These are phyloP conservation scores for Pterocles orientalis DNA, from an alignment of 2,113 vertebrate genomes.

Conservation along the genomic window DNA sequence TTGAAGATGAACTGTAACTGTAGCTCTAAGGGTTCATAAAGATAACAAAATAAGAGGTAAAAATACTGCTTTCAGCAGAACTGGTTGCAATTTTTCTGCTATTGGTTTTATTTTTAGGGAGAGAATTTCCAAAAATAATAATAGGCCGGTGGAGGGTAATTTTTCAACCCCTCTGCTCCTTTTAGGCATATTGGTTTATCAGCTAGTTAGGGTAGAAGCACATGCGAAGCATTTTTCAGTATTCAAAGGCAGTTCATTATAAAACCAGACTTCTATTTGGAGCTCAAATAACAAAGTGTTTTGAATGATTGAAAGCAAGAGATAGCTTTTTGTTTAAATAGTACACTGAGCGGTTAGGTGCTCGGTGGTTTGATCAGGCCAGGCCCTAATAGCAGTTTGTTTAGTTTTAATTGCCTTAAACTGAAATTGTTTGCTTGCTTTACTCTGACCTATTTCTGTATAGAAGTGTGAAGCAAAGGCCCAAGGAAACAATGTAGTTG, in stretches of 20 bases:
- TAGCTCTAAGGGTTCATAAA: not conserved
- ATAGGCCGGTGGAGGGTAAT: not conserved
- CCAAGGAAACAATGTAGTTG: not conserved
- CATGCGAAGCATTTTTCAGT: not conserved
- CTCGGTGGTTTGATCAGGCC: not conserved
- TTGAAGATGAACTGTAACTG: not conserved
- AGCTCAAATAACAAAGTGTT: not conserved
- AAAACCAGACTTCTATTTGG: not conserved
- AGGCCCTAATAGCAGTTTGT: not conserved
- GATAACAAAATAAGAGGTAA: not conserved
- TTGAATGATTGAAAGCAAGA: not conserved
- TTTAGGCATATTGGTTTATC: not conserved
- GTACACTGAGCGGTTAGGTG: not conserved
- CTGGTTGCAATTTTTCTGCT: not conserved
- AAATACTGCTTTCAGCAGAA: not conserved
- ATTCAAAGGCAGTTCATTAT: not conserved
- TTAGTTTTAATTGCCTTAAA: slow-evolving; percentile 27
- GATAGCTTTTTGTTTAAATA: slow-evolving; percentile 23
- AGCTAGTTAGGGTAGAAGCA: not conserved
- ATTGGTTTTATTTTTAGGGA: not conserved
- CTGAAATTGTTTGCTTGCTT: slow-evolving; percentile 34
- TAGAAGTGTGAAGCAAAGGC: not conserved
- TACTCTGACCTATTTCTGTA: slow-evolving; percentile 5
- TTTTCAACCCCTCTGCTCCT: not conserved
- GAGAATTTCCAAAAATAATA: not conserved